These are phyloP conservation scores for Erethizon dorsatum DNA, from an alignment of 2,797 vertebrate genomes.

Conservation along the genomic window DNA sequence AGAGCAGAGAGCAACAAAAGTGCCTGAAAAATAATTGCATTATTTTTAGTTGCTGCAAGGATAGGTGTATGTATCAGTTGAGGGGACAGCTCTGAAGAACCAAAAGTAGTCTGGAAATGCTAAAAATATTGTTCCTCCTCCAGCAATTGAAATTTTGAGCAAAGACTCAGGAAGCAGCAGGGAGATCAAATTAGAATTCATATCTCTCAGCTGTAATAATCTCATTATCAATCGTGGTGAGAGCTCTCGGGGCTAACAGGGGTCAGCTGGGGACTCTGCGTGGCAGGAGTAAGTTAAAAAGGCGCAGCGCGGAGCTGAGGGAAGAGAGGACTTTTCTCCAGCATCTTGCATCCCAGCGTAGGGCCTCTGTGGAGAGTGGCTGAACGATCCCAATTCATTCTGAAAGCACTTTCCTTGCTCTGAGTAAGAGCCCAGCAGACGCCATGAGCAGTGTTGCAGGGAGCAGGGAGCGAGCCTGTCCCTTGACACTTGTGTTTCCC, in stretches of 20 bases:
- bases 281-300: neutral
- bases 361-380: constrained; percentile 39
- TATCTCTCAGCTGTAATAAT: constrained; percentile 27
- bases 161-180: constrained; percentile 78
- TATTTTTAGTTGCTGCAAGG: constrained; percentile 88
- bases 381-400: neutral
- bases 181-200: constrained; percentile 75
- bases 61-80: constrained; percentile 81
- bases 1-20: constrained; percentile 83
- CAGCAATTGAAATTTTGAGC: constrained; percentile 78
- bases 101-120: constrained; percentile 81
- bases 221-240: neutral
- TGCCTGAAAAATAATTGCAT: constrained; percentile 87
- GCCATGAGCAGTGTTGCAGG: constrained; percentile 16
- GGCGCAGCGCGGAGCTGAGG: neutral
- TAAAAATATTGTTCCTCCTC: constrained; percentile 88
- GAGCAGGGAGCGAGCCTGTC: constrained; percentile 61
- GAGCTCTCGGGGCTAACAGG: constrained; percentile 13
- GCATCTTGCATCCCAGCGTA: neutral
- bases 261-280: fast-evolving
- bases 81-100: constrained; percentile 80
- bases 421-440: constrained; percentile 62
- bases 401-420: constrained; percentile 59
- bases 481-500: constrained; percentile 91
- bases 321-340: neutral